A percentile compares a stretch with the other conserved stretches of the same genome.
phyloP scores from a whole-genome alignment of 53 echinoderm and acorn worm genomes.

The Luidia sarsii region DNA sequence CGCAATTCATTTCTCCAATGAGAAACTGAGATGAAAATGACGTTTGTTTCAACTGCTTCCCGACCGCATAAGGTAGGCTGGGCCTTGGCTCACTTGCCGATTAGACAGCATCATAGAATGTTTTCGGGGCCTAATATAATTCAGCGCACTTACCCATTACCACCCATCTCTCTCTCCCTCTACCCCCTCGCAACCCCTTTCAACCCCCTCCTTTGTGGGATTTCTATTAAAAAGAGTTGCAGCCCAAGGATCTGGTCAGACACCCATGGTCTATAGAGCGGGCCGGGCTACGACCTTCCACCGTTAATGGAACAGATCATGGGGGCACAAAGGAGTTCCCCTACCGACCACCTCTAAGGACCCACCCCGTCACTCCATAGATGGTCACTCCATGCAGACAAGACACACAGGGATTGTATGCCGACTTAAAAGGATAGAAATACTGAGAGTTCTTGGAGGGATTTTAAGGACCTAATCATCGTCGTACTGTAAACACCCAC shows the following conservation, averaged over 20 bases:
- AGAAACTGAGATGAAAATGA: too few relatives aligned
- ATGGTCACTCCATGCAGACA: too few relatives aligned
- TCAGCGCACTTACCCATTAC: slow-evolving; percentile 27
- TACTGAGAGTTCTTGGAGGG: not conserved
- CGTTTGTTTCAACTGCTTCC: too few relatives aligned
- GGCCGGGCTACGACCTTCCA: slow-evolving; percentile 33
- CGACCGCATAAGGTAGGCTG: too few relatives aligned
- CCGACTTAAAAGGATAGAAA: slow-evolving; percentile 3
- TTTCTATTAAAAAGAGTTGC: slow-evolving; percentile 6
- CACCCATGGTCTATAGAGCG: slow-evolving; percentile 18
- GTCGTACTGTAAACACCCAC: slow-evolving; percentile 21
- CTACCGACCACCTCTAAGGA: too few relatives aligned
- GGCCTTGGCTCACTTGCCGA: slow-evolving; percentile 32
- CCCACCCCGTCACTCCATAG: too few relatives aligned
- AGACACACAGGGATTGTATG: too few relatives aligned
- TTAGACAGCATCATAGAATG: not conserved
- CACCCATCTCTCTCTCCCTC: slow-evolving; percentile 29
- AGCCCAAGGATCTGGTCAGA: slow-evolving; percentile 16
- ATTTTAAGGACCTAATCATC: slow-evolving; percentile 31
- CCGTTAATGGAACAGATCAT: slow-evolving; percentile 32
- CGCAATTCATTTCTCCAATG: too few relatives aligned
- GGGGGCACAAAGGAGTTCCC: not conserved
- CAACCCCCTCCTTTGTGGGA: slow-evolving; percentile 15
- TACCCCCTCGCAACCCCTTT: slow-evolving; percentile 31
- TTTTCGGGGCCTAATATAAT: not conserved